Evolutionary conservation across 2,888 invertebrate genomes (phyloP).

Genomic region (Pristionchus arcanus): DNA sequence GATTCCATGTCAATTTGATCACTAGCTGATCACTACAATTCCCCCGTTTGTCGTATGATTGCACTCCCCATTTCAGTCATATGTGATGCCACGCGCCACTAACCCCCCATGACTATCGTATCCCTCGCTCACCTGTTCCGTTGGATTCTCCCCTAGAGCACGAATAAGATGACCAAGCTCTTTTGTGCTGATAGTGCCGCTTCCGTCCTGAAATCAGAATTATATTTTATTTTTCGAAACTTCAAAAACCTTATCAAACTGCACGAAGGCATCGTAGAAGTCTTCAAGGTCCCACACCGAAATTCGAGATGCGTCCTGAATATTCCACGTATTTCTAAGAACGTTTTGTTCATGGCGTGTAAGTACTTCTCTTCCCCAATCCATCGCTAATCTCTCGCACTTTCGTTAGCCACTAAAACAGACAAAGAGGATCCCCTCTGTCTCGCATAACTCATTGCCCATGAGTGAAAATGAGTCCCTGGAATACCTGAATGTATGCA

Average conservation of each 20-base stretch:
- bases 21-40: slow-evolving; percentile 11
- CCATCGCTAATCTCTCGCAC: neutral
- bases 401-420: neutral
- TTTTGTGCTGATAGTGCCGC: slow-evolving; percentile 41
- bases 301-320: slow-evolving; percentile 48
- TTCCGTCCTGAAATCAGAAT: slow-evolving; percentile 18
- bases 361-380: neutral
- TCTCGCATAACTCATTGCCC: neutral
- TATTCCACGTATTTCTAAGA: neutral
- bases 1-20: neutral
- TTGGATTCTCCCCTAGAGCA: slow-evolving; percentile 48
- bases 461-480: neutral
- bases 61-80: neutral
- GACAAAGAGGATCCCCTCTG: neutral
- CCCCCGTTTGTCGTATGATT: neutral
- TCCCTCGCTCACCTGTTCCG: slow-evolving; percentile 45
- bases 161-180: slow-evolving; percentile 42
- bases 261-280: slow-evolving; percentile 52
- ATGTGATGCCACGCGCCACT: neutral
- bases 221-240: neutral
- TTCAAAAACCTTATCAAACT: slow-evolving; percentile 49
- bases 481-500: slow-evolving; percentile 33
- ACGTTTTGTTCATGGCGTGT: neutral
- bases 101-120: neutral
- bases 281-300: slow-evolving; percentile 43